Base-by-base conservation (phyloP, 2,113 vertebrate species). In the Piaya cayana region DNA sequence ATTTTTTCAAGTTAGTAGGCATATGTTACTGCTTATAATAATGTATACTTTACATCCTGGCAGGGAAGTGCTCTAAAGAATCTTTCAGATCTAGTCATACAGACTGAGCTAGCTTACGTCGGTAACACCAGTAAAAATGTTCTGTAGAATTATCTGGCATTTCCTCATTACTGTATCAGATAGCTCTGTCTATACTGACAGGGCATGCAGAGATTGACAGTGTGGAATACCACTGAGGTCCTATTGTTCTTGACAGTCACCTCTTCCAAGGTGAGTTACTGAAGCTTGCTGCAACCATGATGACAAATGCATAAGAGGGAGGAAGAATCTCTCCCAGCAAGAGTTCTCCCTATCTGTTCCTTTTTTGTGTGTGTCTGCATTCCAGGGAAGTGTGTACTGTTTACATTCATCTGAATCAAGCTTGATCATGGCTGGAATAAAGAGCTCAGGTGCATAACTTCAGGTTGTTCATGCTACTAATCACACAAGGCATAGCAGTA, bases 121-220 rank as follows among this genome's bases (percentile, higher is more conserved):
- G 14, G 26, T 30, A 62, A 45, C 15, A 62, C 10, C 1, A 2
- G 27, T 22, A 62, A 82, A 80, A 71, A 12, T 2, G 2, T 76
- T 60, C 36, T 69, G 18, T 47, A 47, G 60, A 26, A 69, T 84
- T 84, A 92, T 2, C 50, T 92, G 56, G 45, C 32, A 90, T 34
- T 26, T 37, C 25, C 47, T 63, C 63, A 27, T 53, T 76, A 30
- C 56, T 67, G 5, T 67, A 9, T 13, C 23, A 60, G 29, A 12
- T 32, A 42, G 42, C 49, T 52, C 63, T 64, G 43, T 56, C n/a
- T 26, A 8, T 12, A 15, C 22, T 36, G 58, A 52, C 34, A 63
- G 12, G 53, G 18, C 30, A 22, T 1, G 5, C 30, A 62, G 42
- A 81, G 14, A 58, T 11, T 0, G 0, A 42, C 32, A 60, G 32